Base-by-base conservation (phyloP, 2,888 invertebrate genomes). In the Macrophya alboannulata region DNA sequence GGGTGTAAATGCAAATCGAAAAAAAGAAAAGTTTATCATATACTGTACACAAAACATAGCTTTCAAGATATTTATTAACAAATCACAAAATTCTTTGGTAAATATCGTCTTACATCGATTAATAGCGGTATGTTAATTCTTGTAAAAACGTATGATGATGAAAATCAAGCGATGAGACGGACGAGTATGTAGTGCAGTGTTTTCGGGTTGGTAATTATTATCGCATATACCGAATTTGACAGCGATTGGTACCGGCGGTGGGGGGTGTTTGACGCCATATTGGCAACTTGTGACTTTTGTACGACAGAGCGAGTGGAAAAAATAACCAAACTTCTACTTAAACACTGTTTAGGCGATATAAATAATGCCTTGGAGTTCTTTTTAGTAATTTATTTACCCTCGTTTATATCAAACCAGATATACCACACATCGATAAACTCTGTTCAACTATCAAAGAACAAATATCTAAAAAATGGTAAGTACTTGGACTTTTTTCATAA, bases 261-360 rank as follows among this genome's bases (percentile, higher is more conserved):
- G 82, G 88, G 88, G 86, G 86, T 88, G 77, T 88, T 88, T 89
- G 89, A 91, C 90, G 92, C 93, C 93, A 93, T 93, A 93, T 93
- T 93, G 92, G 91, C 92, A 92, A 92, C 92, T 93, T 92, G 92
- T 93, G 92, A 93, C 92, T 92, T 92, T 92, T 90, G 88, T 89
- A 88, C 90, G 90, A 90, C 87, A 90, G 89, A 89, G 88, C 86
- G 89, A 77, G 25, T 55, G 6, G 31, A 55, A 91, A 90, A 90
- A 91, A 90, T 91, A 91, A 91, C 91, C 90, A 87, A 90, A 91
- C 90, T 90, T 89, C 37, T 88, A 86, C 86, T 88, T 48, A 88
- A 82, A 88, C 88, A 89, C 86, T 88, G 85, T 85, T 62, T 37
- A 25, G 25, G 37, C 17, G 37, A n/a, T 81, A 84, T 90, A 89